Percentiles rank a stretch among this genome's conserved stretches.
These are phyloP conservation scores for Epizoanthus stellaris DNA, from an alignment of 92 coral and sea anemone species.

Conservation along the genomic window DNA sequence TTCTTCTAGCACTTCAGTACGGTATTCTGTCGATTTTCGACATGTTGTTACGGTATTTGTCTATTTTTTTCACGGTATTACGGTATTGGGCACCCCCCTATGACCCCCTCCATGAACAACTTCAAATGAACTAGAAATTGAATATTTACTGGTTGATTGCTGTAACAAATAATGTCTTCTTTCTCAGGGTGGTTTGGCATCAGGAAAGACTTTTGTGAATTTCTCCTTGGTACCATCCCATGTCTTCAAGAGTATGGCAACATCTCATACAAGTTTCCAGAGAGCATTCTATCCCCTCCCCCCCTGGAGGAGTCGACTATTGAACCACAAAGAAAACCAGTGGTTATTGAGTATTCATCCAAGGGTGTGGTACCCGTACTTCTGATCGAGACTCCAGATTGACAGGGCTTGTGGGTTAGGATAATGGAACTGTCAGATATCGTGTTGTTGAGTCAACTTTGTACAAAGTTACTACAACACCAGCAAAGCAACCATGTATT, in stretches of 20 bases:
- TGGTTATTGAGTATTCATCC: constrained; percentile 66
- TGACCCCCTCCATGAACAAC: no score
- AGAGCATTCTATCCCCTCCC: constrained; percentile 76
- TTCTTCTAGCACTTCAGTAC: no score
- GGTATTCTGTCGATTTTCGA: no score
- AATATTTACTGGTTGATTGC: neutral
- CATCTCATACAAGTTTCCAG: constrained; percentile 95
- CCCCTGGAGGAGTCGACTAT: constrained; percentile 66
- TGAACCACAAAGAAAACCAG: constrained; percentile 84
- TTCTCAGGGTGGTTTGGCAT: constrained; percentile 99
- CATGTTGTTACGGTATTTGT: no score
- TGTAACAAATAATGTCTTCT: neutral
- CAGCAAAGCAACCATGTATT: no score
- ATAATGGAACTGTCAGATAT: no score
- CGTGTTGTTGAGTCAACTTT: no score
- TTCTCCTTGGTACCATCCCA: constrained; percentile 88
- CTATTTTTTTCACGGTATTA: no score
- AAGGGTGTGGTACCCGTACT: constrained; percentile 88
- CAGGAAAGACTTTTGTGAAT: constrained; percentile 97
- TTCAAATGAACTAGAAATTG: neutral
- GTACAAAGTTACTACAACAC: no score
- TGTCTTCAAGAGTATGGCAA: constrained; percentile 99
- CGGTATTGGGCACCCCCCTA: no score
- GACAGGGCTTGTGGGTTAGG: constrained; percentile 1
- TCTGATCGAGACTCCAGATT: constrained; percentile 94